Percentiles rank a stretch among this genome's conserved stretches.
These are phyloP conservation scores for Gryllus longicercus DNA, from an alignment of 2,888 invertebrate genomes.

Conservation along the genomic window DNA sequence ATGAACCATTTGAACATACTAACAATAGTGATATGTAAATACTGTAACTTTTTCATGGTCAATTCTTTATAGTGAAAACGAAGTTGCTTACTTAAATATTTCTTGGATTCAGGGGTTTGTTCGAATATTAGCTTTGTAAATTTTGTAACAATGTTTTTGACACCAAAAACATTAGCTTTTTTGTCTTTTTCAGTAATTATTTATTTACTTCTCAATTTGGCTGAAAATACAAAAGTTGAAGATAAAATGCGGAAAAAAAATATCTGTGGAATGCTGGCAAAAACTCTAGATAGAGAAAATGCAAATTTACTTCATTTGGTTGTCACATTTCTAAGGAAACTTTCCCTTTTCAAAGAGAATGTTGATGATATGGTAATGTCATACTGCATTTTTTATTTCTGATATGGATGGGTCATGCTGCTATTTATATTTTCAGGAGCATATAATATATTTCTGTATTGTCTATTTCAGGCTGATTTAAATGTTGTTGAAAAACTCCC, in stretches of 20 bases:
- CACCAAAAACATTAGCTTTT: constrained; percentile 26
- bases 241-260: constrained; percentile 96
- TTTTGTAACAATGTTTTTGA: neutral
- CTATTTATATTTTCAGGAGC: neutral
- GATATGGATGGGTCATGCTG: neutral
- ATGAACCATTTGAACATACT: no score
- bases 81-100: no score
- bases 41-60: no score
- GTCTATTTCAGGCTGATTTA: constrained; percentile 55
- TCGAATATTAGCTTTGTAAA: neutral
- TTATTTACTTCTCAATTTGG: constrained; percentile 89
- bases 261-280: constrained; percentile 80
- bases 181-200: constrained; percentile 66
- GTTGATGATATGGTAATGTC: constrained; percentile 78
- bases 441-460: constrained; percentile 23
- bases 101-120: neutral
- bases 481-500: constrained; percentile 81
- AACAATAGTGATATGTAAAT: no score
- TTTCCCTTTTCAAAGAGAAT: constrained; percentile 91
- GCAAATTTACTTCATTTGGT: constrained; percentile 85
- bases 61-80: no score
- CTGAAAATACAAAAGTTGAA: constrained; percentile 92
- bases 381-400: constrained; percentile 20
- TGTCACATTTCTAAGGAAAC: constrained; percentile 89
- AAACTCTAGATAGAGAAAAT: constrained; percentile 85